Base-by-base conservation (phyloP, 1,140 invertebrate genomes). In the Drosophila auraria region DNA sequence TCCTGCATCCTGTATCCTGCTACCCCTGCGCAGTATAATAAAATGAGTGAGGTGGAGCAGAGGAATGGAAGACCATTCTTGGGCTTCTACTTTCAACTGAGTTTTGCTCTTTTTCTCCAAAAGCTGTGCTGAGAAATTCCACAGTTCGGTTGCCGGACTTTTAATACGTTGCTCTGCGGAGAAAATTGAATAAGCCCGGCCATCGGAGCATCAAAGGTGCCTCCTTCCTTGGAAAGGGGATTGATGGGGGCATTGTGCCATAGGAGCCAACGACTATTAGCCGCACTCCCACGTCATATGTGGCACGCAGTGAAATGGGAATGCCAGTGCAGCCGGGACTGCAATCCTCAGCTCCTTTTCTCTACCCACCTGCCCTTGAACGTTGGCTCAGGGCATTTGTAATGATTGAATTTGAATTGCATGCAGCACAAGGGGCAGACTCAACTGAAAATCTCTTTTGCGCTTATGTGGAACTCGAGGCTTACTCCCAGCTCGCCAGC, bases 401-500 rank as follows among this genome's bases (percentile, higher is more conserved):
- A 80, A 83, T 87, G 83, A 87, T 87, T 87, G 83, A 83, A 87
- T 87, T 83, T 80, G 61, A 87, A 87, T 87, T 87, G 83, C 80
- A 63, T 57, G 70, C 66, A 72, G 44, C 47, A 44, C 36, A 49
- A 49, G 40, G 17, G 40, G 17, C 49, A 40, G 27, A 44, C 61
- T 30, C 53, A 15, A 54, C 33, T 27, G 49, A 38, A 79, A 76
- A 66, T 71, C 68, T 74, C 45, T 51, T 36, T 71, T 79, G 83
- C 71, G 82, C 59, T 77, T 75, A 72, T 63, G 65, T 68, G 60
- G 9, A 73, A 78, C 61, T 76, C 53, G 60, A 58, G 79, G 56
- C 61, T 83, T 80, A 33, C 27, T 51, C 45, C 36, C 36, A n/a
- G 45, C 20, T 64, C 25, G n/a, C 42, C 54, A 64, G 12, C 15